Evolutionary conservation across 2,797 vertebrate genomes (phyloP), one percentile per base, ranked within the genome.

Genomic region (Sebastes trivittatus): DNA sequence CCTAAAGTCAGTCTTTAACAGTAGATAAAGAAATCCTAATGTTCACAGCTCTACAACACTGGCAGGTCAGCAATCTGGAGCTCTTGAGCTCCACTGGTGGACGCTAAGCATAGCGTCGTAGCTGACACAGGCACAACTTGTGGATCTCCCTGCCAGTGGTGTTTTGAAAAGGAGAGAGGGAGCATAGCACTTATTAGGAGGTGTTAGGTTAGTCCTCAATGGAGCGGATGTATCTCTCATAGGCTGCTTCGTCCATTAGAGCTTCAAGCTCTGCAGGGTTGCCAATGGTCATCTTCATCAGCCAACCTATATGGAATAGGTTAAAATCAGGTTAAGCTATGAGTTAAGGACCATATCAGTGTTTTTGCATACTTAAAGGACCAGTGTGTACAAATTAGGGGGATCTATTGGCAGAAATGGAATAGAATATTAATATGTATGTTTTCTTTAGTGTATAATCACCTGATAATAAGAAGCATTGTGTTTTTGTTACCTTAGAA

Each of bases 241-340:
- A 99, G 1, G 97, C 96, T 23, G 97, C 95, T 95, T 99, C 97
- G 4, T 93, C 97, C 98, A 99, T 98, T 32, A 99, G 95, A 38
- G 96, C 84, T 60, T 99, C 97, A 74, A 99, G 94, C 94, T 99
- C 98, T 61, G 95, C 94, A 65, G 97, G 97, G n/a, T 98, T 96
- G 75, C 95, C 95, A 85, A 99, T 93, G 16, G 97, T 97, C 97
- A 99, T 97, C 96, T 99, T 99, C 93, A 99, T 97, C 91, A 99
- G 96, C 98, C 96, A 98, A 65, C 97, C 96, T 98, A 66, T 16
- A 30, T 58, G 13, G 46, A 72, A 81, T 0, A 46, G 18, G 18
- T 81, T 18, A 72, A 62, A 71, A 71, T 38, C 7, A 58, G 2
- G 30, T 72, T 49, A 68, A 23, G 18, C 5, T 64, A 11, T 6